phyloP scores from a whole-genome alignment of 1,140 invertebrate genomes.

The Metopolophium dirhodum region DNA sequence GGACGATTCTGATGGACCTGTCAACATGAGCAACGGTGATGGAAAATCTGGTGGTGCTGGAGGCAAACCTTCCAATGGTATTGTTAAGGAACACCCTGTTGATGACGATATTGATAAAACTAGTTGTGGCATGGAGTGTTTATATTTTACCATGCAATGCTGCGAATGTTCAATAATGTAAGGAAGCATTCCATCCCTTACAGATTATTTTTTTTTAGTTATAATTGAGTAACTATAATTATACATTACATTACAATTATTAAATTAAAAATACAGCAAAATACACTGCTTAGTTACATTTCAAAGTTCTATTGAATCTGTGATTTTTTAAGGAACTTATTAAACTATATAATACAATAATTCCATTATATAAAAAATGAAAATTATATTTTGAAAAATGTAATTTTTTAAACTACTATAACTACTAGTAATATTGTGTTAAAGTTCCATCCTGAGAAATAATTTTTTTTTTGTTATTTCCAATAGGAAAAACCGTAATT shows the following conservation, averaged over 20 bases:
- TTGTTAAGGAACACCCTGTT: slow-evolving; percentile 25
- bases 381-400: not conserved
- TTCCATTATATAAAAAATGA: not conserved
- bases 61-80: slow-evolving; percentile 27
- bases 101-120: slow-evolving; percentile 37
- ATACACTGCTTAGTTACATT: not conserved
- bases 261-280: not conserved
- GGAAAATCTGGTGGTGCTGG: slow-evolving; percentile 1
- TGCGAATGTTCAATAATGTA: slow-evolving; percentile 54
- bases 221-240: slow-evolving; percentile 37
- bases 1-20: not conserved
- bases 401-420: not conserved
- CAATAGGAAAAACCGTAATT: not conserved
- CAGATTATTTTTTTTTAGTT: slow-evolving; percentile 35
- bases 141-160: slow-evolving; percentile 53
- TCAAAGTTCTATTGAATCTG: not conserved
- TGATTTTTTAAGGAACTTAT: not conserved
- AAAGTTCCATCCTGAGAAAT: not conserved
- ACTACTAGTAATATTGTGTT: not conserved
- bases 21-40: slow-evolving; percentile 39
- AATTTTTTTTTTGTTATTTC: not conserved
- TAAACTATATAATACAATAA: not conserved
- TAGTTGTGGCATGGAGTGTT: slow-evolving; percentile 53
- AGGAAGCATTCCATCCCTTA: not conserved
- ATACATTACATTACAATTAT: not conserved